Evolutionary conservation across 37 sponge, comb jelly and placozoan species (phyloP).

Genomic region (Axinella damicornis): DNA sequence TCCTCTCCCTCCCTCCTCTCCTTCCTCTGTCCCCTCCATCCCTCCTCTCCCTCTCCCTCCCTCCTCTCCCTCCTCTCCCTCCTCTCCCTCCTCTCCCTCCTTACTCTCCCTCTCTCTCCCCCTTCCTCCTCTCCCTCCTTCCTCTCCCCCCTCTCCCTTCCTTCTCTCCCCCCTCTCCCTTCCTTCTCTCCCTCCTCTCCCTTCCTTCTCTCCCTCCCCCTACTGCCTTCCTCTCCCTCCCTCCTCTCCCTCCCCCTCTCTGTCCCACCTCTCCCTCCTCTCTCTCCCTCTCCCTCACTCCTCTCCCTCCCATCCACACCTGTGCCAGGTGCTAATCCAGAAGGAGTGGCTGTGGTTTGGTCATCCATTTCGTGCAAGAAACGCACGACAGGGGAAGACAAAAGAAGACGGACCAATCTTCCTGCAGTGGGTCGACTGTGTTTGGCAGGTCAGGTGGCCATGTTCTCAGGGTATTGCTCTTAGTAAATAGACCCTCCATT

Average conservation of each 20-base stretch:
- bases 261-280: not conserved
- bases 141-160: too few relatives aligned
- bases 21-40: too few relatives aligned
- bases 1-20: too few relatives aligned
- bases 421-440: constrained; percentile 93
- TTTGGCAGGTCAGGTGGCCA: constrained; percentile 86
- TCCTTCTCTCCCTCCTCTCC: not conserved
- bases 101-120: too few relatives aligned
- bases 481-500: too few relatives aligned
- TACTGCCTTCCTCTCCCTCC: not conserved
- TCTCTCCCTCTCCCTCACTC: not conserved
- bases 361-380: constrained; percentile 78
- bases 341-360: constrained; percentile 96
- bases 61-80: too few relatives aligned
- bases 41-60: too few relatives aligned
- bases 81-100: too few relatives aligned
- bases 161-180: too few relatives aligned
- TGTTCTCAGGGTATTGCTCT: too few relatives aligned
- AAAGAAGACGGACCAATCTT: constrained; percentile 84
- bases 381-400: constrained; percentile 32
- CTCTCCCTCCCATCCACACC: too few relatives aligned
- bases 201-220: not conserved
- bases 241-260: not conserved
- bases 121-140: too few relatives aligned
- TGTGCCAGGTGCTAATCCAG: constrained; percentile 85